phyloP scores from a whole-genome alignment of 2,888 invertebrate genomes.

The Leptinotarsa haldemani region DNA sequence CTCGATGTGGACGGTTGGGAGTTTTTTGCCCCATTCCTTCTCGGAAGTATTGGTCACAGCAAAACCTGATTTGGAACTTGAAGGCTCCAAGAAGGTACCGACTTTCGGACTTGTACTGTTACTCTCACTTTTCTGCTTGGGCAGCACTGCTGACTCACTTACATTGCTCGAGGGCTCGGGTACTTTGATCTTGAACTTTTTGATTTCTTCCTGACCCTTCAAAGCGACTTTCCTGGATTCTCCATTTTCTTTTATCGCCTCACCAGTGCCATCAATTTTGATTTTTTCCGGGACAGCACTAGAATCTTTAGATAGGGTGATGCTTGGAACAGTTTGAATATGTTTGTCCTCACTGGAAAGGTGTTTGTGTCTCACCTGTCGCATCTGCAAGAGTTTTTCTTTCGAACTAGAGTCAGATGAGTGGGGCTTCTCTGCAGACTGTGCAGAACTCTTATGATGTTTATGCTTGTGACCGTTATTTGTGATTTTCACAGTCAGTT shows the following conservation, averaged over 20 bases:
- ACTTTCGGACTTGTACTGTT: conserved; percentile 42
- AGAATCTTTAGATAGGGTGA: conserved; percentile 48
- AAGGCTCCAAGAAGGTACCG: conserved; percentile 41
- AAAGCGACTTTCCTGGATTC: conserved; percentile 21
- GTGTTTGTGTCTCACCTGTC: conserved; percentile 64
- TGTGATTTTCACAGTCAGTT: conserved; percentile 70
- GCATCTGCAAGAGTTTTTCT: conserved; percentile 64
- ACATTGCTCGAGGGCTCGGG: conserved; percentile 42
- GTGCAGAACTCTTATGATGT: conserved; percentile 58
- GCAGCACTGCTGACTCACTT: conserved; percentile 44
- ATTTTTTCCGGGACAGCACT: conserved; percentile 32
- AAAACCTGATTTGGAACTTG: conserved; percentile 36
- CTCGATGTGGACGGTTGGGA: conserved; percentile 54
- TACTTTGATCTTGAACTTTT: conserved; percentile 48
- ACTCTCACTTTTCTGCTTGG: conserved; percentile 39
- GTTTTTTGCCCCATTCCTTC: conserved; percentile 48
- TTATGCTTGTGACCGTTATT: conserved; percentile 65
- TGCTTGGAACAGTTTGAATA: conserved; percentile 52
- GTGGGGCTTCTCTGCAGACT: conserved; percentile 36
- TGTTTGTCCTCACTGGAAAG: conserved; percentile 57
- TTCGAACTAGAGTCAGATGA: conserved; percentile 57
- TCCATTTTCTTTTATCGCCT: conserved; percentile 29
- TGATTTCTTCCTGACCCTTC: conserved; percentile 37
- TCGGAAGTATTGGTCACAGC: conserved; percentile 33
- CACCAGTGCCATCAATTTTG: conserved; percentile 24